phyloP scores from a whole-genome alignment of 2,888 invertebrate genomes.

The Heliconius hortense region DNA sequence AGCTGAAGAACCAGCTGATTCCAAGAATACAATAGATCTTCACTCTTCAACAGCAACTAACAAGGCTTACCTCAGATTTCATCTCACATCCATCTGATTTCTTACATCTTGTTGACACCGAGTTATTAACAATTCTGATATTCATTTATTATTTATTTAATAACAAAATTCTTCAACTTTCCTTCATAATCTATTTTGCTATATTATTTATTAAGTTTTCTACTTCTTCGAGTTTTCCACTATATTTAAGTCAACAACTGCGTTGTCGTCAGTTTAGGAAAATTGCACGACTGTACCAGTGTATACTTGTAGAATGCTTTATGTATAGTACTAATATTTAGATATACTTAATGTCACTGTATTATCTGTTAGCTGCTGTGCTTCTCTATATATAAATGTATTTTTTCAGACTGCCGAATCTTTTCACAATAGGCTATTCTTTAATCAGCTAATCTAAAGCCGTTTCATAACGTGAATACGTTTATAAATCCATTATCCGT shows the following conservation, averaged over 20 bases:
- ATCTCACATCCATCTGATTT: conserved; percentile 6
- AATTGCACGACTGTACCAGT: conserved; percentile 46
- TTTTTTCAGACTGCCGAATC: conserved; percentile 36
- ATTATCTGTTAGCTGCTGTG: conserved; percentile 42
- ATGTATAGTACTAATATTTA: conserved; percentile 30
- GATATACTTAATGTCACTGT: conserved; percentile 39
- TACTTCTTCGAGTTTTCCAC: conserved; percentile 28
- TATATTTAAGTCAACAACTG: conserved; percentile 40
- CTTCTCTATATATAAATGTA: conserved; percentile 46
- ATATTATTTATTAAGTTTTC: background rate
- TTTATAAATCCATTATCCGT: background rate
- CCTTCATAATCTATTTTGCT: background rate
- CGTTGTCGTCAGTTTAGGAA: conserved; percentile 40
- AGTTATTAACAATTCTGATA: background rate
- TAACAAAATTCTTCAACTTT: background rate
- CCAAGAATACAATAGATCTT: conserved; percentile 12
- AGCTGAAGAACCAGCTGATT: conserved; percentile 40
- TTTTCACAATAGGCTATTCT: conserved; percentile 10
- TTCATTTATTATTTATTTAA: background rate
- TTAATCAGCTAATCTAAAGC: background rate
- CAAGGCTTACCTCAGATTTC: conserved; percentile 4
- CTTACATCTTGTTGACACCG: background rate
- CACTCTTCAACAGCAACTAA: background rate
- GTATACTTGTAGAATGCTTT: conserved; percentile 42
- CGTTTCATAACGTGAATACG: conserved; percentile 8